Percentiles rank a stretch among this genome's conserved stretches.
Evolutionary conservation across 2,113 vertebrate genomes (phyloP).

Genomic region (Halcyon senegalensis): DNA sequence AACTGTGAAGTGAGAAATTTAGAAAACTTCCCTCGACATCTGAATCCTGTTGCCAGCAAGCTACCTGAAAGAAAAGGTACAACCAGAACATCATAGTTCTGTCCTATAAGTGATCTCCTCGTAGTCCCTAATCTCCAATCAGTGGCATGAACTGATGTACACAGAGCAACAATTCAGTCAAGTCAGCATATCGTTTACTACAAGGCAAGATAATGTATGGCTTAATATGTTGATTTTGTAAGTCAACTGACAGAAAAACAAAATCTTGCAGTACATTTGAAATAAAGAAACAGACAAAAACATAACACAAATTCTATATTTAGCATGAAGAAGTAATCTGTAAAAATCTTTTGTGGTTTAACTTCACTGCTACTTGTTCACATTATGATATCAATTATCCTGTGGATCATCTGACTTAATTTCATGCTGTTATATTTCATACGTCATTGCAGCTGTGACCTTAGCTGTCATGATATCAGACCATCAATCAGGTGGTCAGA

Average conservation of each 20-base stretch:
- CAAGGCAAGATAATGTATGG: background rate
- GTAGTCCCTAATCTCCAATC: background rate
- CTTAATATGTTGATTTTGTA: background rate
- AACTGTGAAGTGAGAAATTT: background rate
- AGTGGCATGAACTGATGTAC: background rate
- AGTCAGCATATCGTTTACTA: background rate
- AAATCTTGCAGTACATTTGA: background rate
- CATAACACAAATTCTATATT: background rate
- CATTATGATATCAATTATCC: background rate
- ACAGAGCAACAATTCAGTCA: background rate
- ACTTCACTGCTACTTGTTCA: background rate
- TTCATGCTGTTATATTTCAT: background rate
- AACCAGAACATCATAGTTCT: background rate
- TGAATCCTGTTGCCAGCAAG: background rate
- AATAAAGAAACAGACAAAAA: background rate
- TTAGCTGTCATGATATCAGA: background rate
- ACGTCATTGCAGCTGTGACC: background rate
- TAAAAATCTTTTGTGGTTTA: background rate
- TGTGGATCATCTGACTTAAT: background rate
- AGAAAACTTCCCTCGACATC: background rate
- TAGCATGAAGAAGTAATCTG: background rate
- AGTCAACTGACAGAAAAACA: background rate
- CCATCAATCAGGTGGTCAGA: background rate
- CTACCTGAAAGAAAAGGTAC: background rate
- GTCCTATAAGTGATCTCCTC: background rate